phyloP scores from a whole-genome alignment of 2,797 vertebrate species.

The Ficedula albicollis region DNA sequence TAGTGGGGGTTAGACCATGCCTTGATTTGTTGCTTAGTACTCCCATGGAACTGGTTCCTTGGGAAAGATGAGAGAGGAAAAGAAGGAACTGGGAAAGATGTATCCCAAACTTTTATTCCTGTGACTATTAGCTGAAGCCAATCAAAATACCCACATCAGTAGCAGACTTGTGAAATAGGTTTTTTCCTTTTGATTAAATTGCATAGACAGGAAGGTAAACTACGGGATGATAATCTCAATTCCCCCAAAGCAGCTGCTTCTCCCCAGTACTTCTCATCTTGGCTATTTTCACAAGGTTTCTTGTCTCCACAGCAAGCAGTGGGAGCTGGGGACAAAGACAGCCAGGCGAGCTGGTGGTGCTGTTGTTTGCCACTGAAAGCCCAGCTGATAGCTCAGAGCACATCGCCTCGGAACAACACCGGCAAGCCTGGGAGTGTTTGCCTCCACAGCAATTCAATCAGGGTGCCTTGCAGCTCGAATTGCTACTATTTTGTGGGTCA shows the following conservation, averaged over 20 bases:
- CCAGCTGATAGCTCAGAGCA: not conserved
- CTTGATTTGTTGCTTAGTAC: not conserved
- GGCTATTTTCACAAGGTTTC: slow-evolving; percentile 7
- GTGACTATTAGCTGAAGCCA: not conserved
- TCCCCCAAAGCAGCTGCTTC: not conserved
- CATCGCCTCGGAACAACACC: not conserved
- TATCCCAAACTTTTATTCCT: not conserved
- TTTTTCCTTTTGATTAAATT: slow-evolving; percentile 5
- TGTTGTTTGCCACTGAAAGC: not conserved
- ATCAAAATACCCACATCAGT: not conserved
- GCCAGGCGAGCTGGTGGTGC: not conserved
- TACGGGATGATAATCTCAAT: not conserved
- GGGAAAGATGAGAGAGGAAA: not conserved
- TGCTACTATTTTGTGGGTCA: slow-evolving; percentile 80
- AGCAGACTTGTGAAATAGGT: not conserved
- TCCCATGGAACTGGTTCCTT: not conserved
- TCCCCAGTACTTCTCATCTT: not conserved
- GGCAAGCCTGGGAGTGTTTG: slow-evolving; percentile 27
- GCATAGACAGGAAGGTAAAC: not conserved
- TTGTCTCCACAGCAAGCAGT: not conserved
- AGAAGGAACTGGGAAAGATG: not conserved
- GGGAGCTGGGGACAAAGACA: slow-evolving; percentile 25
- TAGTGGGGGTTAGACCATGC: not conserved
- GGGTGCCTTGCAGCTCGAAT: slow-evolving; percentile 57
- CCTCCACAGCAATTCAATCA: slow-evolving; percentile 57